phyloP scores from a whole-genome alignment of 2,888 invertebrate genomes.

The Mycogona germanica region DNA sequence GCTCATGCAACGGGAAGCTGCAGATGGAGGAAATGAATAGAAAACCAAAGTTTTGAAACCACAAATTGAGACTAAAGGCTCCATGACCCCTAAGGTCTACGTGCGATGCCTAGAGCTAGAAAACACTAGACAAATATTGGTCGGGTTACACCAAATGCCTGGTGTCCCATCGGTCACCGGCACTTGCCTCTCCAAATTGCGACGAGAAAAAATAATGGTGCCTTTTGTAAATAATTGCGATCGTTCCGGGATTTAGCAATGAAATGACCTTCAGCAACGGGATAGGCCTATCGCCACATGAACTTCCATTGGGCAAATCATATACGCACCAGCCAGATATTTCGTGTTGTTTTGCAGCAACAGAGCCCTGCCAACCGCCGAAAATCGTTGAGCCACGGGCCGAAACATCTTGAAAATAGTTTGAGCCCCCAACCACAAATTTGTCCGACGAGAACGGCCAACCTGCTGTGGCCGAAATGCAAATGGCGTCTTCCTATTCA shows the following conservation, averaged over 20 bases:
- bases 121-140: no score
- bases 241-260: no score
- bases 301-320: background rate
- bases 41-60: background rate
- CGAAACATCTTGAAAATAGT: conserved; percentile 8
- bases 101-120: no score
- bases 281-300: background rate
- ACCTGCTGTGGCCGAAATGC: no score
- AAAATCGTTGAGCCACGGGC: conserved; percentile 6
- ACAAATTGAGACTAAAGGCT: background rate
- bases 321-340: background rate
- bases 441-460: no score
- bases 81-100: no score
- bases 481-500: conserved; percentile 6
- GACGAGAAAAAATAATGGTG: background rate
- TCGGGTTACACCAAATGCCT: no score
- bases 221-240: background rate
- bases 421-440: background rate
- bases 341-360: background rate
- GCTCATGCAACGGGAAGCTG: conserved; percentile 14
- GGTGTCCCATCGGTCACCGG: no score
- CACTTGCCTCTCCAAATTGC: background rate
- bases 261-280: background rate
- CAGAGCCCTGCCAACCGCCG: background rate
- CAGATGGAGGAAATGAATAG: background rate